phyloP scores from a whole-genome alignment of 2,797 vertebrate genomes.

The Zenarchopterus dispar region DNA sequence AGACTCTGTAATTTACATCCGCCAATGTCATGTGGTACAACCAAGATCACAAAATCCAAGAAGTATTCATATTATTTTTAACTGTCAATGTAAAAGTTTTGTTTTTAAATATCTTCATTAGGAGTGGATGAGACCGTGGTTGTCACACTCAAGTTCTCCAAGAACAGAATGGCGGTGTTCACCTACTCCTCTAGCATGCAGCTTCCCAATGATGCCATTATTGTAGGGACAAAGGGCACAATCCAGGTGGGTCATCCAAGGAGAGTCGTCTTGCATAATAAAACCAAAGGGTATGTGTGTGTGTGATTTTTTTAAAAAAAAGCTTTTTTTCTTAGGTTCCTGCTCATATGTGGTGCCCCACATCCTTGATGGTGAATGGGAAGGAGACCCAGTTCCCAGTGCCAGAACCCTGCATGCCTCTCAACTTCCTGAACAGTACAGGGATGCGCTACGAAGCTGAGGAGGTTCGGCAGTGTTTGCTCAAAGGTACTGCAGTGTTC shows the following conservation, averaged over 20 bases:
- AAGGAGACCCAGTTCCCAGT: conserved; percentile 75
- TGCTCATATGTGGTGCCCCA: conserved; percentile 84
- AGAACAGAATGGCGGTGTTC: conserved; percentile 82
- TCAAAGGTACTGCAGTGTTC: conserved; percentile 73
- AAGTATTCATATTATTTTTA: too few species aligned
- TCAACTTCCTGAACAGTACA: conserved; percentile 81
- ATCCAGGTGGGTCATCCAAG: conserved; percentile 73
- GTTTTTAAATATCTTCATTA: conserved; percentile 34
- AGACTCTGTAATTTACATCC: too few species aligned
- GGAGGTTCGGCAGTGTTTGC: conserved; percentile 87
- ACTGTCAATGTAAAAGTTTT: not conserved
- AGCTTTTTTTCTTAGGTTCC: conserved; percentile 63
- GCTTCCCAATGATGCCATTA: conserved; percentile 78
- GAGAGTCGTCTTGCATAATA: not conserved
- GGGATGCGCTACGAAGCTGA: conserved; percentile 88
- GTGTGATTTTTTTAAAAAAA: too few species aligned
- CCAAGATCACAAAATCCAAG: too few species aligned
- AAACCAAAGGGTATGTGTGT: too few species aligned
- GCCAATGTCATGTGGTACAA: too few species aligned
- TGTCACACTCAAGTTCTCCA: conserved; percentile 84
- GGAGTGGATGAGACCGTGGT: conserved; percentile 86
- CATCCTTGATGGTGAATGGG: conserved; percentile 80
- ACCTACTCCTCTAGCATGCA: conserved; percentile 68
- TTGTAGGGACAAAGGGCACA: conserved; percentile 83
- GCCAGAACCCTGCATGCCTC: conserved; percentile 75